These are phyloP conservation scores for Parazoanthus swiftii DNA, from an alignment of 92 coral and sea anemone genomes.

Conservation along the genomic window DNA sequence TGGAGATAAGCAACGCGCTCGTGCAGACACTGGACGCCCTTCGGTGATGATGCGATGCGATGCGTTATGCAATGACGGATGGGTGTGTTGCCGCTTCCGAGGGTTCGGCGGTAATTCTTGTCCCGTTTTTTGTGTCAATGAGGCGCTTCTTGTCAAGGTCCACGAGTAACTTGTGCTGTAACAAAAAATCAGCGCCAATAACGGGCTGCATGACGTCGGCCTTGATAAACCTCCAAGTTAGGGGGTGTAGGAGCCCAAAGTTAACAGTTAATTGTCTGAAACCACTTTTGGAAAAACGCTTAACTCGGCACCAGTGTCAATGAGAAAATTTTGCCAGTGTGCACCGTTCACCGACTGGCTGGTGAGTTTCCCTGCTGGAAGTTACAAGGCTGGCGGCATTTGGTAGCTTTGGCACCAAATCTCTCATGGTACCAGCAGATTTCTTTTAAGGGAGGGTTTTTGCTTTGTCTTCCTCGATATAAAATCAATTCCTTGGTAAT, in stretches of 20 bases:
- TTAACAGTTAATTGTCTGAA: slow-evolving; percentile 19
- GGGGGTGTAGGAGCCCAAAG: slow-evolving; percentile 59
- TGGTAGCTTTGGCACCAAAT: slow-evolving; percentile 41
- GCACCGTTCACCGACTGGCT: slow-evolving; percentile 56
- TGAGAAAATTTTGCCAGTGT: slow-evolving; percentile 46
- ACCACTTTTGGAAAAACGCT: slow-evolving; percentile 50
- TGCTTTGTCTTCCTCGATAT: not conserved
- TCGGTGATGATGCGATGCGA: slow-evolving; percentile 21
- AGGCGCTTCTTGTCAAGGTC: slow-evolving; percentile 47
- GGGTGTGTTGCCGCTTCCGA: slow-evolving; percentile 39
- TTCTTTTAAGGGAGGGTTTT: too few species aligned
- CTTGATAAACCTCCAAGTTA: slow-evolving; percentile 44
- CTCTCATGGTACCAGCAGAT: slow-evolving; percentile 57
- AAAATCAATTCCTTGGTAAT: slow-evolving; percentile 2
- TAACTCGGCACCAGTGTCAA: slow-evolving; percentile 55
- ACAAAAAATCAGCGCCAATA: slow-evolving; percentile 48
- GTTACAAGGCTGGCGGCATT: slow-evolving; percentile 53
- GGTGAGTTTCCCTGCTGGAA: slow-evolving; percentile 51
- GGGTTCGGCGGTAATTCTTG: slow-evolving; percentile 35
- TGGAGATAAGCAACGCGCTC: slow-evolving; percentile 43
- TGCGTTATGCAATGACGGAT: slow-evolving; percentile 26
- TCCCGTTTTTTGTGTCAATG: slow-evolving; percentile 46
- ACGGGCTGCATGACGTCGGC: slow-evolving; percentile 48
- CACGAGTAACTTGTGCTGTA: slow-evolving; percentile 48
- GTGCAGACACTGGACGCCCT: slow-evolving; percentile 46